A percentile compares a stretch with the other conserved stretches of the same genome.
These are phyloP conservation scores for Drosophila ohnishii DNA, from an alignment of 1,140 invertebrate species.

Conservation along the genomic window DNA sequence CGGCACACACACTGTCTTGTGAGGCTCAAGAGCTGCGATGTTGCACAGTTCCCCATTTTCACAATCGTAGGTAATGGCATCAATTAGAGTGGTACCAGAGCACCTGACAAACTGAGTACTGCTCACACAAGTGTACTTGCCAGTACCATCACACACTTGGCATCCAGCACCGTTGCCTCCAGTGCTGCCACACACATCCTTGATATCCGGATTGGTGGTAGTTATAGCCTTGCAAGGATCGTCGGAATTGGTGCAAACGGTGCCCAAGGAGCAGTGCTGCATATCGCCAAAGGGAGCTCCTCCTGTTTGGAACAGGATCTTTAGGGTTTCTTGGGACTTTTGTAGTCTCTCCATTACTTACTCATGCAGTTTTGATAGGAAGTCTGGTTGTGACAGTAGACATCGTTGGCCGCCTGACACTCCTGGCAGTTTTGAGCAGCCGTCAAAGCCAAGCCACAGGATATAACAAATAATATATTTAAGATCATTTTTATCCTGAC, in stretches of 20 bases:
- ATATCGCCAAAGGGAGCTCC: not conserved
- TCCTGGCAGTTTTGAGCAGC: conserved; percentile 6
- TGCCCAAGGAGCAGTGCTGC: not conserved
- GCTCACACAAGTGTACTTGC: conserved; percentile 25
- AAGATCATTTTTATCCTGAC: conserved; percentile 4
- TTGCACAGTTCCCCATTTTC: conserved; percentile 7
- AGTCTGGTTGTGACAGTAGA: conserved; percentile 9
- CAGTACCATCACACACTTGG: not conserved
- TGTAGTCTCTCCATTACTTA: not conserved
- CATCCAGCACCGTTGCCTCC: not conserved
- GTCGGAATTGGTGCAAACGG: conserved; percentile 18
- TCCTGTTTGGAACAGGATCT: not conserved
- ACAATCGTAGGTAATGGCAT: conserved; percentile 1
- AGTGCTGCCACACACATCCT: conserved; percentile 11
- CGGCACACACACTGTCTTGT: conserved; percentile 11
- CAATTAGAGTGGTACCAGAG: not conserved
- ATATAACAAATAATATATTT: not conserved
- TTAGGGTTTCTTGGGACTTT: no score
- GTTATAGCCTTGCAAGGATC: not conserved
- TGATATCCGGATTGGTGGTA: not conserved
- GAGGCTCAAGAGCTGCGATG: not conserved
- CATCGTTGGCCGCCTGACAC: conserved; percentile 22
- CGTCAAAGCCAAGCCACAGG: not conserved
- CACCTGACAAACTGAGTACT: conserved; percentile 15
- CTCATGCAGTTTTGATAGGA: conserved; percentile 24